A percentile compares a stretch with the other conserved stretches of the same genome.
phyloP scores from a whole-genome alignment of 2,888 invertebrate genomes.

The Plebejus melissa region DNA sequence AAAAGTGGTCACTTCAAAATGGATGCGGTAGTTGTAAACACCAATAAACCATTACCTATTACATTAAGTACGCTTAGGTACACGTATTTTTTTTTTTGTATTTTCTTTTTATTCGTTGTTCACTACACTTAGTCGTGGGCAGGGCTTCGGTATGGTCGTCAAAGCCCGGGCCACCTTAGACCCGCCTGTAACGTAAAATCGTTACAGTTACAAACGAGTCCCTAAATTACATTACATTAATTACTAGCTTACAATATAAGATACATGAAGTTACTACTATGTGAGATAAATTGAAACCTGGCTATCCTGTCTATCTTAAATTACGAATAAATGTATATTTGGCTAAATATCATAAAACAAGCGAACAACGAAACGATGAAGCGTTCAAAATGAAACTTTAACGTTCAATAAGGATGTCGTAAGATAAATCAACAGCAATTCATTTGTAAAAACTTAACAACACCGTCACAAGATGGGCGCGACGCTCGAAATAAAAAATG shows the following conservation, averaged over 20 bases:
- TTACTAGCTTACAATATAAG: constrained; percentile 70
- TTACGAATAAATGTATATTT: constrained; percentile 76
- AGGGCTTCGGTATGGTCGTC: constrained; percentile 41
- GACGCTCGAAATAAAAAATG: constrained; percentile 63
- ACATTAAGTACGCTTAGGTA: constrained; percentile 66
- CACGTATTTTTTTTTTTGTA: constrained; percentile 62
- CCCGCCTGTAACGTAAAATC: constrained; percentile 52
- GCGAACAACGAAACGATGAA: constrained; percentile 62
- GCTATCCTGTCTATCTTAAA: constrained; percentile 77
- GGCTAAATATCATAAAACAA: constrained; percentile 68
- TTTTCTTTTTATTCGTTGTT: constrained; percentile 73
- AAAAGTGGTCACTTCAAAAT: constrained; percentile 47
- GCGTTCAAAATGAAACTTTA: constrained; percentile 58
- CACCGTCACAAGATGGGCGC: constrained; percentile 4
- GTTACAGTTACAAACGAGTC: constrained; percentile 47
- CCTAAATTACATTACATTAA: constrained; percentile 72
- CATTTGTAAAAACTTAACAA: constrained; percentile 73
- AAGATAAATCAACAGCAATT: constrained; percentile 74
- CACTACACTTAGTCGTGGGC: constrained; percentile 60
- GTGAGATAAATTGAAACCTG: constrained; percentile 76
- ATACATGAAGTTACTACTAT: constrained; percentile 61
- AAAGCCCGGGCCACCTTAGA: constrained; percentile 49
- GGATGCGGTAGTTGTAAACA: constrained; percentile 66
- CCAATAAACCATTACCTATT: constrained; percentile 65
- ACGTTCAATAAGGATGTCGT: constrained; percentile 73